Base-by-base conservation (phyloP, 1,140 invertebrate species). In the Maniola jurtina region DNA sequence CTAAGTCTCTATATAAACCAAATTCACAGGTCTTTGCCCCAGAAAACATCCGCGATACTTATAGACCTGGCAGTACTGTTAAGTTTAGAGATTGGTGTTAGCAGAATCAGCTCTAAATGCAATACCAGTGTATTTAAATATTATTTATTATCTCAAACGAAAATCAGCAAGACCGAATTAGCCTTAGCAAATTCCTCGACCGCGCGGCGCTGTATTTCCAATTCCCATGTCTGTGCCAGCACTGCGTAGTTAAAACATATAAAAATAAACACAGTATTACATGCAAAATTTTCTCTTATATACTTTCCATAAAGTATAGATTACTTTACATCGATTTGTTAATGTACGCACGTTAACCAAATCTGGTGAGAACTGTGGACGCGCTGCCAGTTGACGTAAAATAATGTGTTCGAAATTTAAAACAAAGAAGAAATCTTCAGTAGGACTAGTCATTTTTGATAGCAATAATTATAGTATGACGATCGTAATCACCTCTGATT, bases 91-190 rank as follows among this genome's bases (percentile, higher is more conserved):
- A 25, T 25, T 25, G 25, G 4, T 25, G 4, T 25, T 25, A 25
- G 25, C 25, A 25, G 25, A 25, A 4, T 25, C 4, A 25, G 25
- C 25, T 25, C 25, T 25, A 25, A 25, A 2, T 25, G n/a, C 4
- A 25, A 25, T 25, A 25, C 25, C 25, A 25, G 25, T n/a, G n/a
- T 25, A 25, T 25, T 42, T 42, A 48, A n/a, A 48, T 48, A 15
- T 48, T n/a, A 47, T 47, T 47, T 47, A 11, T 1, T 6, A 11
- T 11, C 8, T 14, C 45, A 4, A 16, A 16, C 14, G 3, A 52
- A 52, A 16, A 52, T 16, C 10, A 52, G 47, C 47, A 65, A 52
- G 25, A 54, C 36, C n/a, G 57, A 65, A 52, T 58, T 65, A 65
- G 64, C 34, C 10, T 16, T 45, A 52, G 57, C 57, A 16, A 65